phyloP scores from a whole-genome alignment of 2,113 vertebrate species.

The Nesogale talazaci region DNA sequence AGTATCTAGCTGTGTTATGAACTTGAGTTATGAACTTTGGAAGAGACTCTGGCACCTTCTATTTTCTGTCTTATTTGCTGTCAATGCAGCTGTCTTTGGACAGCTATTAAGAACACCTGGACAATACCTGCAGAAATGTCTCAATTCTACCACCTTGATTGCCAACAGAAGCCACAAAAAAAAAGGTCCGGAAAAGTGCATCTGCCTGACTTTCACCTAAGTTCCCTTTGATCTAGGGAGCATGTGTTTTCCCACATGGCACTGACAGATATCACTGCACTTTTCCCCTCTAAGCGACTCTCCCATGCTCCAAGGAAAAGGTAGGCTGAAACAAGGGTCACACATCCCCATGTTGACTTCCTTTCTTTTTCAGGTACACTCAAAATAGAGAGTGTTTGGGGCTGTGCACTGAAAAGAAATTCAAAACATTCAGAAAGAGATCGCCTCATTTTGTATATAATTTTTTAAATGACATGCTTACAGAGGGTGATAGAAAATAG shows the following conservation, averaged over 20 bases:
- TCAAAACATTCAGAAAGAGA: neutral
- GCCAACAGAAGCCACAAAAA: neutral
- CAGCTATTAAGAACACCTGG: neutral
- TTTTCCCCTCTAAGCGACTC: conserved; percentile 48
- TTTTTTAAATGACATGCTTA: neutral
- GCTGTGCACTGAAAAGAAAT: no score
- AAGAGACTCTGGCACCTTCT: neutral
- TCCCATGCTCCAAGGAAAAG: conserved; percentile 66
- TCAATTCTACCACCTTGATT: neutral
- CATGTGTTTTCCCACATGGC: conserved; percentile 23
- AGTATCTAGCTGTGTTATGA: neutral
- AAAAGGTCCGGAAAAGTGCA: neutral
- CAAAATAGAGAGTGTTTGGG: conserved; percentile 42
- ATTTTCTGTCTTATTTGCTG: neutral
- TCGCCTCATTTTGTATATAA: neutral
- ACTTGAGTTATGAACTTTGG: neutral
- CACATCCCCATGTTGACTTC: conserved; percentile 77
- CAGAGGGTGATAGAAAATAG: neutral
- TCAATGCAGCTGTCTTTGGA: neutral
- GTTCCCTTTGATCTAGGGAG: conserved; percentile 29
- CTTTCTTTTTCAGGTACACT: conserved; percentile 72
- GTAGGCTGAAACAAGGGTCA: conserved; percentile 79
- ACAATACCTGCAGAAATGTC: neutral
- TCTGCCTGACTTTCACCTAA: conserved; percentile 32
- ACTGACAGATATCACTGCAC: conserved; percentile 29